Percentiles rank a stretch among this genome's conserved stretches.
These are phyloP conservation scores for Bubo scandiacus DNA, from an alignment of 2,113 vertebrate species.

Conservation along the genomic window DNA sequence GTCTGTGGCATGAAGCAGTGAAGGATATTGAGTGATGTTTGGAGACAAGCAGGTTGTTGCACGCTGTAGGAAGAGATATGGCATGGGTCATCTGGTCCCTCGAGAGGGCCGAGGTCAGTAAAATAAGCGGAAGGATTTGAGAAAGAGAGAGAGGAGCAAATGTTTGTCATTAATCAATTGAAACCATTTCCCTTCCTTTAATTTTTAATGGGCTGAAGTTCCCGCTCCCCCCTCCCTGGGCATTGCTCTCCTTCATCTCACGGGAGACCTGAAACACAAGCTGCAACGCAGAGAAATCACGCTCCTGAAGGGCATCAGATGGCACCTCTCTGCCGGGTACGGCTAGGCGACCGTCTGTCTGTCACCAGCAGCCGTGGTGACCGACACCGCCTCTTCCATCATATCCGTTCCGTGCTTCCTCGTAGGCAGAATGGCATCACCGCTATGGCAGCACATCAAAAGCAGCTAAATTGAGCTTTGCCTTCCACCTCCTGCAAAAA, in stretches of 20 bases:
- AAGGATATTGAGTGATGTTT: not conserved
- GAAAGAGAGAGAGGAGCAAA: not conserved
- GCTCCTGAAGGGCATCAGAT: not conserved
- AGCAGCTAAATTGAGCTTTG: not conserved
- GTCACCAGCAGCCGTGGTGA: not conserved
- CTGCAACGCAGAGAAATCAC: rapidly evolving
- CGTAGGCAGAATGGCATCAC: rapidly evolving
- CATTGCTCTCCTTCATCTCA: not conserved
- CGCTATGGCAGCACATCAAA: rapidly evolving
- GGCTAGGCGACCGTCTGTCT: not conserved
- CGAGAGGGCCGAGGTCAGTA: not conserved
- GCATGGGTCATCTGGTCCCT: not conserved
- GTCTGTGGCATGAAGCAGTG: not conserved
- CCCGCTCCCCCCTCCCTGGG: not conserved
- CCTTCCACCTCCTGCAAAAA: not conserved
- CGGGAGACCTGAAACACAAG: not conserved
- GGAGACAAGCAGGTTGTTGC: not conserved
- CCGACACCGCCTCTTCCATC: not conserved
- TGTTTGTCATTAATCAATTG: slow-evolving; percentile 40
- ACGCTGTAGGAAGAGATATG: rapidly evolving
- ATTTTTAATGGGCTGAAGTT: slow-evolving; percentile 53
- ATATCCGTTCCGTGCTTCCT: rapidly evolving
- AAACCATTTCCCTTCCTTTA: slow-evolving; percentile 34
- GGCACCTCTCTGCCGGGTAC: not conserved
- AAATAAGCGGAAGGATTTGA: not conserved